phyloP scores from a whole-genome alignment of 2,888 invertebrate species.

The Magallana nippona region DNA sequence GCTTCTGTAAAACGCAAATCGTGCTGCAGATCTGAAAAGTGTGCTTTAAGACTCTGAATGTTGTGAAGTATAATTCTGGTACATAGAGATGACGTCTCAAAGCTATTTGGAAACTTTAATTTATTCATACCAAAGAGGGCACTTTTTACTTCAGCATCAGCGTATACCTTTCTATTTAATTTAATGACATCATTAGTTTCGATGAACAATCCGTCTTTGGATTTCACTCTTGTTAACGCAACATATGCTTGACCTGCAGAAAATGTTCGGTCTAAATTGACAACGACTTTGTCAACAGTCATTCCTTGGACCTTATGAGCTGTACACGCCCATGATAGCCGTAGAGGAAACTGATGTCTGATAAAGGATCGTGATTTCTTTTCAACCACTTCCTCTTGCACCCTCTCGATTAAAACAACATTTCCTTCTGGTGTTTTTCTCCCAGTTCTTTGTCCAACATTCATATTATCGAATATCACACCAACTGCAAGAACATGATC shows the following conservation, averaged over 20 bases:
- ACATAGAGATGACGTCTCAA: no score
- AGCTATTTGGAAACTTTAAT: neutral
- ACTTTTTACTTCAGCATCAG: conserved; percentile 20
- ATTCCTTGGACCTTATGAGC: conserved; percentile 52
- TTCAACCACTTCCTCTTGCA: conserved; percentile 31
- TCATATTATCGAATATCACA: conserved; percentile 46
- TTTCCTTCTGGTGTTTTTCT: conserved; percentile 8
- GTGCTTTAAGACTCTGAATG: no score
- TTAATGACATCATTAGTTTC: conserved; percentile 26
- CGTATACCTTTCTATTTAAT: conserved; percentile 17
- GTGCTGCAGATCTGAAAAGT: no score
- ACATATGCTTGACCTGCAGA: conserved; percentile 48
- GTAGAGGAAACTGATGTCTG: conserved; percentile 46
- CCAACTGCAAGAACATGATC: neutral
- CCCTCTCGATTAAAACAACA: conserved; percentile 16
- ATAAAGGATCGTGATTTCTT: neutral
- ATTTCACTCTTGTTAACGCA: conserved; percentile 45
- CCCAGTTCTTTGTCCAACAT: conserved; percentile 29
- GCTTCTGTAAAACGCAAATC: neutral
- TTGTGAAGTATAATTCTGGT: no score
- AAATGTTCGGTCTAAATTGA: conserved; percentile 46
- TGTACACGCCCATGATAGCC: conserved; percentile 50
- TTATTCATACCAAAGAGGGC: neutral
- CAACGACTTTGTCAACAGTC: conserved; percentile 43
- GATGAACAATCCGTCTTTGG: conserved; percentile 43